Conservation (phyloP, 2,888 invertebrate species). For the Scrobipalpa atriplicella region DNA sequence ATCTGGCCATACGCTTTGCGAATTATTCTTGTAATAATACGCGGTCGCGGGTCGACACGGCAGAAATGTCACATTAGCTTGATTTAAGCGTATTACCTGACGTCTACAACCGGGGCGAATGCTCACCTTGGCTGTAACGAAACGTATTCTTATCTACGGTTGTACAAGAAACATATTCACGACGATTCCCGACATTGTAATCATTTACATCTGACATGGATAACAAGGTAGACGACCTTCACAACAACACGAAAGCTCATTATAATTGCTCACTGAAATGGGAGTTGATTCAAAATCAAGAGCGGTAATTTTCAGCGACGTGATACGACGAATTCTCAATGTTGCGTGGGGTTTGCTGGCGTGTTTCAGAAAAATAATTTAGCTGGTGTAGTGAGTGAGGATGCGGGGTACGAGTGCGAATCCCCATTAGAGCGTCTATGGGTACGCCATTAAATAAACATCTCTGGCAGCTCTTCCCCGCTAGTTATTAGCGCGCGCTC, state of each 20-base stretch:
- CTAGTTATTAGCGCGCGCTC: conserved; percentile 78
- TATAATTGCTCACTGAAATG: neutral
- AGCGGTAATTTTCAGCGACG: neutral
- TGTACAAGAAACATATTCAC: neutral
- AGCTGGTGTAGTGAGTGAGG: conserved; percentile 42
- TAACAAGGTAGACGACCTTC: conserved; percentile 6
- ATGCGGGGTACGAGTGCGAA: conserved; percentile 46
- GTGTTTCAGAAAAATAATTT: conserved; percentile 45
- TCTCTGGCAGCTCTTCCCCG: conserved; percentile 70
- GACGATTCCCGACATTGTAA: neutral
- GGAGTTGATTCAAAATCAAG: neutral
- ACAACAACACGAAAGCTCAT: neutral
- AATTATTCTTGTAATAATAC: conserved; percentile 56
- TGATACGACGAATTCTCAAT: neutral
- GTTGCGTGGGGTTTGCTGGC: neutral
- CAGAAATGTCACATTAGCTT: conserved; percentile 75
- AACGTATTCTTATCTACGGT: neutral
- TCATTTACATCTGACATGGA: neutral
- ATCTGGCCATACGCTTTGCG: conserved; percentile 76
- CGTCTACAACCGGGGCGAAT: conserved; percentile 35
- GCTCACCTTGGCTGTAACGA: neutral
- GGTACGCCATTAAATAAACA: conserved; percentile 81
- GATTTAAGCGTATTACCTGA: conserved; percentile 75
- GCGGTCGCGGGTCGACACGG: conserved; percentile 51
- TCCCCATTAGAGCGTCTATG: conserved; percentile 77